phyloP scores from a whole-genome alignment of 2,113 vertebrate species.

The Athene noctua region DNA sequence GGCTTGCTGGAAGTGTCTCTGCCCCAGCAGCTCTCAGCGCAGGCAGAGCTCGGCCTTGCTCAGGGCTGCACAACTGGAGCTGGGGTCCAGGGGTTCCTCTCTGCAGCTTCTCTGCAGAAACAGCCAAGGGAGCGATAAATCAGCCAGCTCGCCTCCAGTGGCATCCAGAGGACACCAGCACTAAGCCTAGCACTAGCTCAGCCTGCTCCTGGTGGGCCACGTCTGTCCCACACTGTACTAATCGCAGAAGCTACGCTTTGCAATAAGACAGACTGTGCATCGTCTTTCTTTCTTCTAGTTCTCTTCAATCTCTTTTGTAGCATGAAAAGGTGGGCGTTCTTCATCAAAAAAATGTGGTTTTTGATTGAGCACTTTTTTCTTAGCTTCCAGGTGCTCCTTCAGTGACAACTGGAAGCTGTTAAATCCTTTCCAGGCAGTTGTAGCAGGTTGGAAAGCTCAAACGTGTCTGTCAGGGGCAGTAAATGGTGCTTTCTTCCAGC shows the following conservation, averaged over 20 bases:
- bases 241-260: background rate
- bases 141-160: background rate
- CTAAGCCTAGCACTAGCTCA: background rate
- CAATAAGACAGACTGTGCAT: too few relatives aligned
- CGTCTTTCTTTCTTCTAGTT: background rate
- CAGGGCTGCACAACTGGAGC: background rate
- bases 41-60: background rate
- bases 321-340: background rate
- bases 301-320: background rate
- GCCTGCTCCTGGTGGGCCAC: background rate
- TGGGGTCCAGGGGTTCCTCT: background rate
- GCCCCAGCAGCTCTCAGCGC: too few relatives aligned
- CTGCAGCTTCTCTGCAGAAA: background rate
- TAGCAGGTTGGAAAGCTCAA: background rate
- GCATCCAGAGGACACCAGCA: background rate
- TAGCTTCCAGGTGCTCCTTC: background rate
- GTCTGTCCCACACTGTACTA: rapidly evolving
- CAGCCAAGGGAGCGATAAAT: background rate
- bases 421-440: background rate
- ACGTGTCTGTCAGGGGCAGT: background rate
- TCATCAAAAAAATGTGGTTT: background rate
- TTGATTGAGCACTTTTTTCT: background rate
- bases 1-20: background rate
- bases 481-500: background rate
- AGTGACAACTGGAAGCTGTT: background rate